Percentiles rank a stretch among this genome's conserved stretches.
These are phyloP conservation scores for Fissipunctia ypsillon DNA, from an alignment of 2,888 invertebrate genomes.

Conservation along the genomic window DNA sequence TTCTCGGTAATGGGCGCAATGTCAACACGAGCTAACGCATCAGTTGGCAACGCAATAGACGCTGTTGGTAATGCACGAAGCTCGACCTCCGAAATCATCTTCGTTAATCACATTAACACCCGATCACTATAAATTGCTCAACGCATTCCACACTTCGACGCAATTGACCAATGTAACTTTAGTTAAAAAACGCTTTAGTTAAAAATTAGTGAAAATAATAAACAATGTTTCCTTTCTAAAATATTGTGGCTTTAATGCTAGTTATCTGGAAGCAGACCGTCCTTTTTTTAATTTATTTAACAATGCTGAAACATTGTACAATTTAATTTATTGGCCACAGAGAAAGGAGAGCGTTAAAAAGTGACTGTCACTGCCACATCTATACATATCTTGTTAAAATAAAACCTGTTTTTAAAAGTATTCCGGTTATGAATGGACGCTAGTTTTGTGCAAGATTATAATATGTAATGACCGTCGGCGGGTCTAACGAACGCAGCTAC, in stretches of 20 bases:
- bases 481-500: slow-evolving; percentile 39
- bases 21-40: slow-evolving; percentile 16
- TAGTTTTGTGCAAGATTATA: slow-evolving; percentile 41
- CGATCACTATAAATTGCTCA: slow-evolving; percentile 43
- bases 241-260: slow-evolving; percentile 2
- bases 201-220: neutral
- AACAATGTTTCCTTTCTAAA: slow-evolving; percentile 25
- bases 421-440: slow-evolving; percentile 64
- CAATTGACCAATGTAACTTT: slow-evolving; percentile 15
- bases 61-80: slow-evolving; percentile 13
- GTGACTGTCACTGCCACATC: slow-evolving; percentile 59
- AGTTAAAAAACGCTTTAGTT: neutral
- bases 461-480: slow-evolving; percentile 25
- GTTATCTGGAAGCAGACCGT: slow-evolving; percentile 17
- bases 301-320: slow-evolving; percentile 37
- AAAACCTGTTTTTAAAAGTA: slow-evolving; percentile 70
- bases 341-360: slow-evolving; percentile 68
- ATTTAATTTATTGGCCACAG: slow-evolving; percentile 45
- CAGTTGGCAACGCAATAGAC: slow-evolving; percentile 24
- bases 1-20: slow-evolving; percentile 7
- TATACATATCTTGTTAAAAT: slow-evolving; percentile 57
- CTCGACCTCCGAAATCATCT: slow-evolving; percentile 40
- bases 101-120: slow-evolving; percentile 43
- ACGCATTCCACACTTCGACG: slow-evolving; percentile 25
- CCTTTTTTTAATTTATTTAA: slow-evolving; percentile 24